A percentile compares a stretch with the other conserved stretches of the same genome.
Evolutionary conservation across 2,113 vertebrate species (phyloP).

Genomic region (Paraplagusia blochii): DNA sequence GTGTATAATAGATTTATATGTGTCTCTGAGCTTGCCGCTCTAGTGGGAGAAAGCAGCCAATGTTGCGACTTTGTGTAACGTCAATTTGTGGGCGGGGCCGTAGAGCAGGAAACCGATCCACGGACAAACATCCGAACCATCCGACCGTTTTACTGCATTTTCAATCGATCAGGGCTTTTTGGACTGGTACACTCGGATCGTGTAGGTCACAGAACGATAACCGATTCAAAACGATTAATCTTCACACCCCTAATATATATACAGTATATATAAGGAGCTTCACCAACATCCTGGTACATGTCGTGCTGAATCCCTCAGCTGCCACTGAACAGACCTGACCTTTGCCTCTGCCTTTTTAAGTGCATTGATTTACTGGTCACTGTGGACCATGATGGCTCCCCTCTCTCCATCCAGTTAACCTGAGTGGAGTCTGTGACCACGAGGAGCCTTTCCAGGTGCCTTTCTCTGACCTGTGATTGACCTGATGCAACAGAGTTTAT

Average conservation of each 20-base stretch:
- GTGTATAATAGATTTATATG: constrained; percentile 1
- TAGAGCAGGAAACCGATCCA: too few relatives aligned
- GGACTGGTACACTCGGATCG: too few relatives aligned
- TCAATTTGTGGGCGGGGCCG: too few relatives aligned
- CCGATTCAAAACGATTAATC: too few relatives aligned
- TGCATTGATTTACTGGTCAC: constrained; percentile 69
- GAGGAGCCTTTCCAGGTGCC: constrained; percentile 29
- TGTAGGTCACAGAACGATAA: too few relatives aligned
- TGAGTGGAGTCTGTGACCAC: constrained; percentile 25
- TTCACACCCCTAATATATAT: too few relatives aligned
- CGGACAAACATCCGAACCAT: too few relatives aligned
- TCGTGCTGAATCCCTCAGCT: constrained; percentile 56
- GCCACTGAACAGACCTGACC: constrained; percentile 64
- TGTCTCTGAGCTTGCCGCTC: constrained; percentile 16
- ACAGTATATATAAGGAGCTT: constrained; percentile 15
- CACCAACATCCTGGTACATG: constrained; percentile 32
- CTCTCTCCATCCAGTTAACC: constrained; percentile 49
- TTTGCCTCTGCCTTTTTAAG: constrained; percentile 69
- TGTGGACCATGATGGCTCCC: constrained; percentile 57
- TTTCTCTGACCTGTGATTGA: constrained; percentile 18
- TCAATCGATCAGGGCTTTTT: too few relatives aligned
- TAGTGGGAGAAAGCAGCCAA: too few relatives aligned
- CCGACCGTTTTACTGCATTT: too few relatives aligned
- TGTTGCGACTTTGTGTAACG: too few relatives aligned
- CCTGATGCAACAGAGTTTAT: constrained; percentile 15